Evolutionary conservation across 2,888 invertebrate genomes (phyloP).

Genomic region (Tetanocera ferruginea): DNA sequence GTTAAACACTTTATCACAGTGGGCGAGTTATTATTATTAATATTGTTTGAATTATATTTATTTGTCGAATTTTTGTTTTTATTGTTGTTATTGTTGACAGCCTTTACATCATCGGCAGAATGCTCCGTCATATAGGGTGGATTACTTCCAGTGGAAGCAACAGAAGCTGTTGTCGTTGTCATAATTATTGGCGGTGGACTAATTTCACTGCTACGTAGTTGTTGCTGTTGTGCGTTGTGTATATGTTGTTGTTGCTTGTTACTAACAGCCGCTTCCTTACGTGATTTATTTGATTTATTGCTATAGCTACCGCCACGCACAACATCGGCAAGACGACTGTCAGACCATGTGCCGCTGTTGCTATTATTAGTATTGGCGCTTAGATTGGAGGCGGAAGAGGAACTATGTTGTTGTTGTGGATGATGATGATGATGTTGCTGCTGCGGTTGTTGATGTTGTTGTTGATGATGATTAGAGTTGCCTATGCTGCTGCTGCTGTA

Average conservation of each 20-base stretch:
- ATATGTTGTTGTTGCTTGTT: constrained; percentile 37
- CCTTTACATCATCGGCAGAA: constrained; percentile 64
- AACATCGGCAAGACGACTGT: constrained; percentile 82
- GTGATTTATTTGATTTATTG: constrained; percentile 58
- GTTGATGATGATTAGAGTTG: constrained; percentile 40
- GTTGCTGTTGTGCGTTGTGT: constrained; percentile 50
- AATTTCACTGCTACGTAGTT: constrained; percentile 48
- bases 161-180: constrained; percentile 47
- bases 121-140: constrained; percentile 45
- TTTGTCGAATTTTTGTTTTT: constrained; percentile 56
- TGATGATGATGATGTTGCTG: constrained; percentile 47
- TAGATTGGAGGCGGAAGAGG: constrained; percentile 51
- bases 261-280: constrained; percentile 58
- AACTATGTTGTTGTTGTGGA: constrained; percentile 55
- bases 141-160: constrained; percentile 69
- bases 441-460: constrained; percentile 49
- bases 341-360: constrained; percentile 68
- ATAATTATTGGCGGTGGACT: constrained; percentile 57
- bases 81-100: constrained; percentile 45
- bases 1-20: constrained; percentile 71
- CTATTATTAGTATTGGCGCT: constrained; percentile 50
- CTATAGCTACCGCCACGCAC: constrained; percentile 78
- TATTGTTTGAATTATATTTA: constrained; percentile 65
- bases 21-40: constrained; percentile 57
- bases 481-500: constrained; percentile 19